phyloP scores from a whole-genome alignment of 2,888 invertebrate species.

The Hoplodrina blanda region DNA sequence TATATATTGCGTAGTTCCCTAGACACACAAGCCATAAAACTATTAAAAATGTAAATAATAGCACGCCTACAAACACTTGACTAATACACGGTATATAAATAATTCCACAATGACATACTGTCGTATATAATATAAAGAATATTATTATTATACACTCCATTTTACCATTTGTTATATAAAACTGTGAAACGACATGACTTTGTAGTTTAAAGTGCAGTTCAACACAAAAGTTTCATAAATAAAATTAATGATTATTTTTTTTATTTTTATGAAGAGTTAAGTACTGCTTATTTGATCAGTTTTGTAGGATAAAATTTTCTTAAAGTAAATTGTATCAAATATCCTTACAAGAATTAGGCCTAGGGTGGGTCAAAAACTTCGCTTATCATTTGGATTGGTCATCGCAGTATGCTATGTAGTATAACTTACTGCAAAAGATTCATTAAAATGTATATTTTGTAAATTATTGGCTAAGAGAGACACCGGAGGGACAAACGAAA shows the following conservation, averaged over 20 bases:
- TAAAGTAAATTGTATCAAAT: neutral
- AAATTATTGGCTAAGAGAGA: conserved; percentile 21
- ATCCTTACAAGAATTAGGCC: too few species aligned
- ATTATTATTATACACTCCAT: conserved; percentile 45
- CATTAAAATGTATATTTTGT: conserved; percentile 30
- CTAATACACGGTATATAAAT: conserved; percentile 72
- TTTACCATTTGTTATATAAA: conserved; percentile 36
- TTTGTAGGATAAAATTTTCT: neutral
- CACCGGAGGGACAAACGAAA: too few species aligned
- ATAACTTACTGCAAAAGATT: neutral
- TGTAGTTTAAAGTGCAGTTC: neutral
- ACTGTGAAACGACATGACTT: conserved; percentile 49
- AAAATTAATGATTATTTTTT: neutral
- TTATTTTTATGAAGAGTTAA: too few species aligned
- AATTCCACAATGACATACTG: conserved; percentile 41
- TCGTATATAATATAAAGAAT: conserved; percentile 42
- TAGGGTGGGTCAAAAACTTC: too few species aligned
- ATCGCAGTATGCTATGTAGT: conserved; percentile 1
- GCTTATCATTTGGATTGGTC: neutral
- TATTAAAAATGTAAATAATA: conserved; percentile 74
- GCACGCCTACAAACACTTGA: conserved; percentile 75
- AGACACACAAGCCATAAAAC: conserved; percentile 37
- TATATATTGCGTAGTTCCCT: conserved; percentile 21
- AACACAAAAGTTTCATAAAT: neutral
- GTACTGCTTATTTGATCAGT: neutral